A percentile compares a stretch with the other conserved stretches of the same genome.
Conservation (phyloP, 1,140 invertebrate genomes). For the Temnothorax longispinosus region DNA sequence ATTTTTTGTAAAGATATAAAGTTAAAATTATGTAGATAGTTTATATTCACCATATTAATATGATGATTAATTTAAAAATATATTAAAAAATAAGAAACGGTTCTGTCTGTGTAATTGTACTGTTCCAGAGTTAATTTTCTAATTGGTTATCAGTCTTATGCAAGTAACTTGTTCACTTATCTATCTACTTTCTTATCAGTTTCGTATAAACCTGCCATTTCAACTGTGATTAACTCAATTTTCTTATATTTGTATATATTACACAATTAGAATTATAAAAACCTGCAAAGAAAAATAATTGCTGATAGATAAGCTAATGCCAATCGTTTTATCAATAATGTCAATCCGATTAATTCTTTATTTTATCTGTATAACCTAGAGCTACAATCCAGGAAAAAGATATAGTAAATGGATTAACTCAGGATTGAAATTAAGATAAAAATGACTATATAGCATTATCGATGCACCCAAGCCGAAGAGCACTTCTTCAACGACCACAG, state of each 20-base stretch:
- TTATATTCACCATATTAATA: not conserved
- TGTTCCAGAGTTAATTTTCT: not conserved
- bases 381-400: not conserved
- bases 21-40: not conserved
- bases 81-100: too few relatives aligned
- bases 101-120: not conserved
- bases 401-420: not conserved
- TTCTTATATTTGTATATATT: slow-evolving; percentile 3
- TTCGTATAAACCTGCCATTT: not conserved
- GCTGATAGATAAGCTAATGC: not conserved
- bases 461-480: not conserved
- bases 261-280: not conserved
- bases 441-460: not conserved
- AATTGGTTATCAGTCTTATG: not conserved
- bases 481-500: not conserved
- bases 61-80: not conserved
- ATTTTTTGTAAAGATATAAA: not conserved
- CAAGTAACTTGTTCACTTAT: not conserved
- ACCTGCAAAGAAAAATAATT: not conserved
- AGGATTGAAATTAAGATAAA: not conserved
- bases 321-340: not conserved
- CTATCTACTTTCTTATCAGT: not conserved
- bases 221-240: not conserved
- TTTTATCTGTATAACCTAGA: not conserved
- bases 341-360: not conserved